Evolutionary conservation across 2,113 vertebrate species (phyloP), one percentile per base, ranked within the genome.

Genomic region (Calypte anna): DNA sequence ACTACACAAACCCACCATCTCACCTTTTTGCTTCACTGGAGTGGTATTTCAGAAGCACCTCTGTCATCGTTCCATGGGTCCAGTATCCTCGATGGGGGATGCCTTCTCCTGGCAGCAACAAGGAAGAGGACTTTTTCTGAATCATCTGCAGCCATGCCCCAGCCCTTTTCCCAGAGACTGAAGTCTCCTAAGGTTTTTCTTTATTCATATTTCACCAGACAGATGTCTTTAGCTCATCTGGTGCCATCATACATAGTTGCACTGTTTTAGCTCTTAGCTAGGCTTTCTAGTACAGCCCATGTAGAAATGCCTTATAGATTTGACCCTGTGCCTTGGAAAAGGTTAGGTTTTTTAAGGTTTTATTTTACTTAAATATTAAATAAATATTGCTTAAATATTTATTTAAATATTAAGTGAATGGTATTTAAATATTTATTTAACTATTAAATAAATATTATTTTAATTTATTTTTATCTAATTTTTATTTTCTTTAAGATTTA

Each of bases 221-320:
- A 38, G 36, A 38, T 38, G 51, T 91, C 91, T 67, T 69, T 21
- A 40, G 54, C 59, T 96, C 89, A 61, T 81, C 15, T 14, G 75
- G 64, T 62, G 57, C 90, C 64, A 51, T 79, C 95, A 81, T 90
- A 94, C 78, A 86, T 82, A 83, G 78, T 88, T 94, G 86, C 92
- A 81, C 88, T 93, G 95, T 95, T 97, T 67, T 76, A 86, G 86
- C 92, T 68, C 68, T 57, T 74, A 83, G 88, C 91, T 86, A 82
- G 63, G 63, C 93, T 94, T 82, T 89, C 90, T 89, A 90, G 96
- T 94, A 33, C 94, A 94, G 95, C 93, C 96, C 88, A 24, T 82
- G 90, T 90, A 76, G 85, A 97, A 97, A 96, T 97, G 97, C 96
- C 97, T 97, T 97, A 97, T 20, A 95, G 94, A 95, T 82, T 94